These are phyloP conservation scores for Tympanuchus pallidicinctus DNA, from an alignment of 2,113 vertebrate species.

Conservation along the genomic window DNA sequence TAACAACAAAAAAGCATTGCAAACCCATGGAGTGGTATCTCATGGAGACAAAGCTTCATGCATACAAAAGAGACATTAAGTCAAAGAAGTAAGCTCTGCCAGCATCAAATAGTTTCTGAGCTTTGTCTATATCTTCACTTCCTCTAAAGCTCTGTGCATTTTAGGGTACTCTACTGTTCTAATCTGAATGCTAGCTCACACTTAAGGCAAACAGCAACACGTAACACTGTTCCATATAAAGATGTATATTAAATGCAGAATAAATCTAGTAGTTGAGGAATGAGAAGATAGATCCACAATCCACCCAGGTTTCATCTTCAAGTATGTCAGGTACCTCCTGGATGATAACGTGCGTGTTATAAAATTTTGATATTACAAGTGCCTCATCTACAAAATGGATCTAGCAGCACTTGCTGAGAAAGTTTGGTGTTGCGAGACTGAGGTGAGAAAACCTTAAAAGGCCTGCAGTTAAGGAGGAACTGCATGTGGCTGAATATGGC, in stretches of 20 bases:
- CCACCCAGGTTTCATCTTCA: constrained; percentile 3
- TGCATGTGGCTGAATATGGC: background rate
- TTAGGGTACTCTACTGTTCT: background rate
- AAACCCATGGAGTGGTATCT: background rate
- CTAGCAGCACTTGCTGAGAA: background rate
- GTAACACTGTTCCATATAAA: background rate
- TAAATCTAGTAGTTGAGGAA: background rate
- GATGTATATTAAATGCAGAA: constrained; percentile 8
- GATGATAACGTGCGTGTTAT: background rate
- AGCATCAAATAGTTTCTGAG: background rate
- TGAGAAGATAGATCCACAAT: background rate
- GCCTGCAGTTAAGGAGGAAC: background rate
- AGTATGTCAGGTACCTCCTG: background rate
- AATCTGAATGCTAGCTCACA: background rate
- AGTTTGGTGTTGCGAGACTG: background rate
- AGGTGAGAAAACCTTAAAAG: background rate
- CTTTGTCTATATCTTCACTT: background rate
- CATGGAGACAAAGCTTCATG: background rate
- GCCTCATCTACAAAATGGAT: background rate
- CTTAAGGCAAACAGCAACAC: background rate
- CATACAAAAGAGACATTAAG: background rate
- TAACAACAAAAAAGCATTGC: background rate
- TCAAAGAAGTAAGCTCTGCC: background rate
- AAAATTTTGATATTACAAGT: background rate
- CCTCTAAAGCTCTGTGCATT: background rate